Conservation (phyloP, 2,888 invertebrate species). For the Mythimna ferrago region DNA sequence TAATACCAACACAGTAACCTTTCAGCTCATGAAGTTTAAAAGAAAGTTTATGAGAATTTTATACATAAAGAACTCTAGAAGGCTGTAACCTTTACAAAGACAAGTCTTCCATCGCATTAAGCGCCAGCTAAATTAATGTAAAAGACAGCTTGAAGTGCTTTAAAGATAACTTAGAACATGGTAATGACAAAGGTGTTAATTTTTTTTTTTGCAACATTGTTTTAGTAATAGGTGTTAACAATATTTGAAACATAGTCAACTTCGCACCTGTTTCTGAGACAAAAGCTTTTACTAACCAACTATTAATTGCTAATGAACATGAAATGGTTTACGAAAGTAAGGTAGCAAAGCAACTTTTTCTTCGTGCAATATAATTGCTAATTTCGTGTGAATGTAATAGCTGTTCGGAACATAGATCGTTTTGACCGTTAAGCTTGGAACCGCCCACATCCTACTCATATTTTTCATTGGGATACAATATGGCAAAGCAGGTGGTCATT, state of each 20-base stretch:
- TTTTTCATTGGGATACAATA: slow-evolving; percentile 58
- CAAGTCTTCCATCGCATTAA: slow-evolving; percentile 27
- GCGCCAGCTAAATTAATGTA: slow-evolving; percentile 27
- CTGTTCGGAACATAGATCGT: slow-evolving; percentile 66
- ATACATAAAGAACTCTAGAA: slow-evolving; percentile 28
- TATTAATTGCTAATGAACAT: slow-evolving; percentile 42
- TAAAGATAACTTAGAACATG: slow-evolving; percentile 1
- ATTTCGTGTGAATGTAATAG: slow-evolving; percentile 60
- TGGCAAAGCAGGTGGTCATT: slow-evolving; percentile 58
- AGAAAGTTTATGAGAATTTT: slow-evolving; percentile 38
- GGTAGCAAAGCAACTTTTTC: slow-evolving; percentile 37
- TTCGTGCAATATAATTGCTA: slow-evolving; percentile 55
- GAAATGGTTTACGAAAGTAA: slow-evolving; percentile 37
- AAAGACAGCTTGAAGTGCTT: slow-evolving; percentile 20
- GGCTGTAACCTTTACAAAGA: slow-evolving; percentile 38
- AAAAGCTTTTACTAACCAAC: slow-evolving; percentile 7
- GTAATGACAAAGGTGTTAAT: slow-evolving; percentile 38
- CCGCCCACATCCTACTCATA: slow-evolving; percentile 77
- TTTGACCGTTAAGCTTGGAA: slow-evolving; percentile 72
- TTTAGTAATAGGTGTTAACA: slow-evolving; percentile 39
- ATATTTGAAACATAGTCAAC: slow-evolving; percentile 21
- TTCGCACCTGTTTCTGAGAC: slow-evolving; percentile 34
- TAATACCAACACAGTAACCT: too few relatives aligned
- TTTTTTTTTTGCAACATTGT: slow-evolving; percentile 17
- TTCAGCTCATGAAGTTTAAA: slow-evolving; percentile 34